A percentile compares a stretch with the other conserved stretches of the same genome.
Conservation (phyloP, 2,113 vertebrate species). For the Urocitellus parryii region DNA sequence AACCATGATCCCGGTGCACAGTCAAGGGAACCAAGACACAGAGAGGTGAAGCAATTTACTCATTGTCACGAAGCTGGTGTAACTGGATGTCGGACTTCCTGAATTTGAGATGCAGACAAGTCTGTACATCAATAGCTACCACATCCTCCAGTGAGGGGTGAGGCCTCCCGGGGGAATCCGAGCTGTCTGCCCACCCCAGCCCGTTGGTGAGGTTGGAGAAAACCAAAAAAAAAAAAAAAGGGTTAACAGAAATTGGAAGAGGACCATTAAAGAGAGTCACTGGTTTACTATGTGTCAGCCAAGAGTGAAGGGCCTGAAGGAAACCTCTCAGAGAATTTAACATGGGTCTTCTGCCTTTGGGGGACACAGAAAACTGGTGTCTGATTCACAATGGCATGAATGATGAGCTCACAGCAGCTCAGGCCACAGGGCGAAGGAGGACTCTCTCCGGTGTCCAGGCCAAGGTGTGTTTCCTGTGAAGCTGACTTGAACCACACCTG, state of each 20-base stretch:
- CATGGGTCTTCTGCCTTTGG: not conserved
- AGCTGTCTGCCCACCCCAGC: not conserved
- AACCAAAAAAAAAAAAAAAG: not conserved
- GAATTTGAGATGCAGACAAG: not conserved
- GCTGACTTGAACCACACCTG: rapidly evolving
- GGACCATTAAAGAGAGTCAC: not conserved
- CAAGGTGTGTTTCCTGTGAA: no score
- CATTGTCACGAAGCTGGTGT: not conserved
- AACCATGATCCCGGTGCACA: not conserved
- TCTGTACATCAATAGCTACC: not conserved
- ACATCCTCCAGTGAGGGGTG: not conserved
- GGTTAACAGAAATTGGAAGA: not conserved
- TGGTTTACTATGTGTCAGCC: not conserved
- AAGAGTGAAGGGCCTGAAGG: not conserved
- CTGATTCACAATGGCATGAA: not conserved
- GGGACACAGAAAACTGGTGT: not conserved
- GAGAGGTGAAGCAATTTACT: not conserved
- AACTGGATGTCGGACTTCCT: not conserved
- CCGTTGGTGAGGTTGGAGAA: not conserved
- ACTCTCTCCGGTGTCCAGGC: not conserved
- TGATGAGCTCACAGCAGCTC: not conserved
- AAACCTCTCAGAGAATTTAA: not conserved
- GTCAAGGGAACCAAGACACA: not conserved
- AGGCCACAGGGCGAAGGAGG: not conserved
- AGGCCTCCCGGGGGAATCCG: not conserved